Evolutionary conservation across 2,797 vertebrate species (phyloP), one percentile per base, ranked within the genome.

Genomic region (Cetoscarus ocellatus): DNA sequence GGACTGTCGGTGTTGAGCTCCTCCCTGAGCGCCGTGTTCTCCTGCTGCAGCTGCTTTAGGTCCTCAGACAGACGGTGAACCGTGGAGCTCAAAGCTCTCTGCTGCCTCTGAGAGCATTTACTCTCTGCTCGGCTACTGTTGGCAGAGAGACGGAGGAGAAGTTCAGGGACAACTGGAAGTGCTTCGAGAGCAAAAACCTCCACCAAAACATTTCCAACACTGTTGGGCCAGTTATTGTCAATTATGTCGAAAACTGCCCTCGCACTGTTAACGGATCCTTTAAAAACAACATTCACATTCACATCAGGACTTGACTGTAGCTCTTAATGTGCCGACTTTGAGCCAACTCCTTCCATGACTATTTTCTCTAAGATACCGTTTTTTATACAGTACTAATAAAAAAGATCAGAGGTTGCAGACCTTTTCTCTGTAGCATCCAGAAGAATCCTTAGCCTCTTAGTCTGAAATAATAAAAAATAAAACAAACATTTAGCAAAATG

Each of bases 351-450:
- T n/a, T n/a, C n/a, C n/a, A n/a, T n/a, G n/a, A n/a, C n/a, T n/a
- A n/a, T n/a, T n/a, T n/a, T 27, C 27, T 4, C 27, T 27, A 27
- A 27, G 27, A 27, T 27, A 4, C 27, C 4, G 27, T 27, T 2
- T 27, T 2, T 27, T 27, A 27, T 27, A 27, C 27, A 27, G 27
- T 27, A 27, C 6, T 39, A 39, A 39, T 39, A 39, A 39, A 39
- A 39, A 1, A 39, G 9, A 56, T 53, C 6, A 38, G 42, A 2
- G 27, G 40, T 45, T 38, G 12, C 10, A 10, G 67, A 98, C 97
- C 94, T 97, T 89, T 94, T 97, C 85, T 95, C 96, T 65, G 92
- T 56, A 3, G 88, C 70, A 56, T 97, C 95, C 61, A 98, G 83
- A 48, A 97, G 93, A 27, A 91, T 86, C 43, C 92, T 95, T 55